A percentile compares a stretch with the other conserved stretches of the same genome.
phyloP scores from a whole-genome alignment of 92 coral and sea anemone species.

The Heteractis magnifica region DNA sequence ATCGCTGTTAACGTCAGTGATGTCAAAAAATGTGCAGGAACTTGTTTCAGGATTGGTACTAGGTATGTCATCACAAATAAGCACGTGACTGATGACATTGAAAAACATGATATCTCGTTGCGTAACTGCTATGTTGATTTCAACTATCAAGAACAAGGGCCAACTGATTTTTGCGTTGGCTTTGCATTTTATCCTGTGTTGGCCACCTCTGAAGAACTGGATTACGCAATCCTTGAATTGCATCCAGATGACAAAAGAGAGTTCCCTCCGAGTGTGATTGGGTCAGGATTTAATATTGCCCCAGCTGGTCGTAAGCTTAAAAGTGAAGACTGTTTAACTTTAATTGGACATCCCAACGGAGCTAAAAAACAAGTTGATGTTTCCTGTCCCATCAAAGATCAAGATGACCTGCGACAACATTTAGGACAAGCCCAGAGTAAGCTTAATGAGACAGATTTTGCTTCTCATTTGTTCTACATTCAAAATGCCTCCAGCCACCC shows the following conservation, averaged over 20 bases:
- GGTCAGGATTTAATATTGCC: background rate
- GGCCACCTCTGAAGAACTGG: background rate
- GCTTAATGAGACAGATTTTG: background rate
- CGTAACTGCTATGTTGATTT: background rate
- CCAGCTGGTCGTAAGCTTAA: background rate
- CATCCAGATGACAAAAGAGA: background rate
- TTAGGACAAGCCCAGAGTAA: no score
- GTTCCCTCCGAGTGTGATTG: background rate
- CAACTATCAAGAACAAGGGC: background rate
- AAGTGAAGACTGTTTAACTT: background rate
- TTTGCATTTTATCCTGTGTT: background rate
- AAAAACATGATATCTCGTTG: background rate
- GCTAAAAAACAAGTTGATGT: background rate
- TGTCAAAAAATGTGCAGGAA: background rate
- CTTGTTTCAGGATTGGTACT: conserved; percentile 7
- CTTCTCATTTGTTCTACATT: background rate
- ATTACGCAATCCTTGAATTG: background rate
- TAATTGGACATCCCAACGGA: conserved; percentile 1
- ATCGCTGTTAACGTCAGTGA: background rate
- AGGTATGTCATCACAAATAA: background rate
- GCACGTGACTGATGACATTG: background rate
- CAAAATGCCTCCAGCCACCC: background rate
- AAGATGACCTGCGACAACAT: background rate
- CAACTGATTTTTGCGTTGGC: background rate
- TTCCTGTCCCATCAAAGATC: conserved; percentile 3